phyloP scores from a whole-genome alignment of 2,113 vertebrate genomes.

The Centropus bengalensis region DNA sequence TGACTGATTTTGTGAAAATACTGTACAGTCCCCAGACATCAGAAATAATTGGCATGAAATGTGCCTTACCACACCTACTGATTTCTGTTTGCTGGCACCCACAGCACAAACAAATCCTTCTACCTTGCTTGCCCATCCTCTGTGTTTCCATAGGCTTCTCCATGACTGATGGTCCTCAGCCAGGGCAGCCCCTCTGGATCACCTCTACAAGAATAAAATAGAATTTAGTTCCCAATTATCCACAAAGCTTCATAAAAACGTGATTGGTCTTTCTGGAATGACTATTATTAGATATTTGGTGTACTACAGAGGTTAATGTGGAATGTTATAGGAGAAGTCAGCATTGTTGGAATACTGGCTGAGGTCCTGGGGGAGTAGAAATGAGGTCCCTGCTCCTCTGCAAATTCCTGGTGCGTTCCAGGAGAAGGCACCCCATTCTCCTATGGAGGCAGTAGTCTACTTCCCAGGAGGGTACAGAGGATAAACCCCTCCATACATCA shows the following conservation, averaged over 20 bases:
- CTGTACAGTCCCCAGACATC: not conserved
- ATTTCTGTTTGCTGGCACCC: not conserved
- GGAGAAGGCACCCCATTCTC: not conserved
- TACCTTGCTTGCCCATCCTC: not conserved
- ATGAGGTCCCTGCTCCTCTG: not conserved
- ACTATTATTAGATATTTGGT: not conserved
- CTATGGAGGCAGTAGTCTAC: not conserved
- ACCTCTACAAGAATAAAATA: not conserved
- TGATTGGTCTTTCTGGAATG: not conserved
- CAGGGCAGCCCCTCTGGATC: not conserved
- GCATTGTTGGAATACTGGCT: fast-evolving
- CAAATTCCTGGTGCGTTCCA: fast-evolving
- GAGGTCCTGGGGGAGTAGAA: not conserved
- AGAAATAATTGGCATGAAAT: not conserved
- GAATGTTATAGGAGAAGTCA: fast-evolving
- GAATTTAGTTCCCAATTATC: not conserved
- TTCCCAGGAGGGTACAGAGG: not conserved
- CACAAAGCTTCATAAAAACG: not conserved
- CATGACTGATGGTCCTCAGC: not conserved
- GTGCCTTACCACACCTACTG: not conserved
- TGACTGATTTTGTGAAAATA: not conserved
- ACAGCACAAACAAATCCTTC: not conserved
- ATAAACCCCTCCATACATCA: not conserved
- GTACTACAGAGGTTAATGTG: not conserved
- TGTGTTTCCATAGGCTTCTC: not conserved